A percentile compares a stretch with the other conserved stretches of the same genome.
Conservation (phyloP, 2,113 vertebrate species). For the Caloenas nicobarica region DNA sequence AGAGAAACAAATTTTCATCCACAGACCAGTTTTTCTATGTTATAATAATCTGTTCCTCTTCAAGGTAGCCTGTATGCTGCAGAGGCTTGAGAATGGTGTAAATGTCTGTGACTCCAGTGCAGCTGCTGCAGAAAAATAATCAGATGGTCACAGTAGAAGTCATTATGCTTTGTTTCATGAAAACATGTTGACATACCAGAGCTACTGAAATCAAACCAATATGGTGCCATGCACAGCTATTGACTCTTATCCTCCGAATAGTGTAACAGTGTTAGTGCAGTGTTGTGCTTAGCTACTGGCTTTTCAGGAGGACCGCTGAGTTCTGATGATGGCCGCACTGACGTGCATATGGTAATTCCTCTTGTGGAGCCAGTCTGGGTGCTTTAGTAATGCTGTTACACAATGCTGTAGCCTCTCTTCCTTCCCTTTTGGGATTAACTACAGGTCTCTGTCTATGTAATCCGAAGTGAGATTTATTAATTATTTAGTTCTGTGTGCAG, state of each 20-base stretch:
- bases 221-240: background rate
- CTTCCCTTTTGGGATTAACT: background rate
- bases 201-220: background rate
- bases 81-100: background rate
- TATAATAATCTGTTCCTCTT: background rate
- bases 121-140: background rate
- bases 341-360: background rate
- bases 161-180: background rate
- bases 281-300: background rate
- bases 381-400: background rate
- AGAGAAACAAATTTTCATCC: background rate
- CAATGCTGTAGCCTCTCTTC: background rate
- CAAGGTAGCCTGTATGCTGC: background rate
- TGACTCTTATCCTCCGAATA: accelerated
- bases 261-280: accelerated
- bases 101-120: background rate
- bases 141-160: background rate
- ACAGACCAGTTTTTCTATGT: background rate
- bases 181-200: background rate
- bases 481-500: background rate
- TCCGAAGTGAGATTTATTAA: background rate
- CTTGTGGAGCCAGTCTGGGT: background rate
- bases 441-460: background rate
- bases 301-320: accelerated
- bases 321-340: accelerated